Conservation (phyloP, 2,888 invertebrate species). For the Microplitis manilae region DNA sequence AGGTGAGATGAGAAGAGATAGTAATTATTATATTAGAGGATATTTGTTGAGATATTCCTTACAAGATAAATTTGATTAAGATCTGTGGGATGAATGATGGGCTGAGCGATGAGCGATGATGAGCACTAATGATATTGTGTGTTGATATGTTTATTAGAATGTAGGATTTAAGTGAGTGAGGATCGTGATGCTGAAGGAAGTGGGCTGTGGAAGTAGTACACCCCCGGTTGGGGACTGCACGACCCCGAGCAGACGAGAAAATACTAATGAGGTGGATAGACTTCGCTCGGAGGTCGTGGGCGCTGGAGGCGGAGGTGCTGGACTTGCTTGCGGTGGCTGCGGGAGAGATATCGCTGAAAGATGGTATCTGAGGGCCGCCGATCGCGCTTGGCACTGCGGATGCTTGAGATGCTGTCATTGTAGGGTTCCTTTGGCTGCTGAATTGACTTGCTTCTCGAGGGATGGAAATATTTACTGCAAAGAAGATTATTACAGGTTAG, state of each 20-base stretch:
- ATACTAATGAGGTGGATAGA: constrained; percentile 60
- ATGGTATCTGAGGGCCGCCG: constrained; percentile 87
- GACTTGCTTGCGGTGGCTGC: constrained; percentile 75
- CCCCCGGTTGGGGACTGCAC: constrained; percentile 73
- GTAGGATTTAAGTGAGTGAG: constrained; percentile 50
- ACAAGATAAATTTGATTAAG: not conserved
- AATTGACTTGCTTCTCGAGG: constrained; percentile 90
- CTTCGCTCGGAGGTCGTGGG: constrained; percentile 57
- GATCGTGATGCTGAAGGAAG: constrained; percentile 79
- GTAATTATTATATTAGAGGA: no score
- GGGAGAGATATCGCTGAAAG: constrained; percentile 77
- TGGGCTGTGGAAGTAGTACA: constrained; percentile 72
- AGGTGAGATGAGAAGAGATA: not conserved
- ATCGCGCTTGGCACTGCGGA: constrained; percentile 90
- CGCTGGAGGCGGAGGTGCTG: constrained; percentile 61
- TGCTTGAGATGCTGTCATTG: constrained; percentile 91
- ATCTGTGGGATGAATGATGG: not conserved
- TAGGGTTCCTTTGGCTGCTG: constrained; percentile 86
- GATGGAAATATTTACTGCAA: constrained; percentile 95
- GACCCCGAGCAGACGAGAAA: constrained; percentile 70
- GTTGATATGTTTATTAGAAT: constrained; percentile 45
- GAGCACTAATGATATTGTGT: not conserved
- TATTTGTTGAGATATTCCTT: not conserved
- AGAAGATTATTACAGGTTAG: constrained; percentile 93
- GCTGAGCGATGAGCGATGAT: not conserved